phyloP scores from a whole-genome alignment of 2,888 invertebrate genomes.

The Caenorhabditis japonica region DNA sequence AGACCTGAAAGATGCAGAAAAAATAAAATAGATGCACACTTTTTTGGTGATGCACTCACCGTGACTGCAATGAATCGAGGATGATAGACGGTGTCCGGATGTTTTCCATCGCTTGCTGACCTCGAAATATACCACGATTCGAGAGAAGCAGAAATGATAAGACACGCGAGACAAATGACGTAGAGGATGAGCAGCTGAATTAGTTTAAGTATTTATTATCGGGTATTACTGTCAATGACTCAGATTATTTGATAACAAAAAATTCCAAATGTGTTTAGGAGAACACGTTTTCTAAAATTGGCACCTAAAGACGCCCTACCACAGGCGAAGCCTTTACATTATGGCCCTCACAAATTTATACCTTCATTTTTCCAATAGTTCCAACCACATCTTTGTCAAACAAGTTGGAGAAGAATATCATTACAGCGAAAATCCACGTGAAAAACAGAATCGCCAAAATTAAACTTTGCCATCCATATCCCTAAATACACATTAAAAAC shows the following conservation, averaged over 20 bases:
- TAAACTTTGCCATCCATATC: constrained; percentile 64
- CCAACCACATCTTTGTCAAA: constrained; percentile 64
- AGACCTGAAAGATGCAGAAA: constrained; percentile 60
- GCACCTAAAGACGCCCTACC: too few relatives aligned
- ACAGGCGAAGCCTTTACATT: too few relatives aligned
- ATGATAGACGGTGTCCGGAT: constrained; percentile 53
- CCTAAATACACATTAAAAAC: constrained; percentile 30
- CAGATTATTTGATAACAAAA: too few relatives aligned
- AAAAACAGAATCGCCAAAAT: constrained; percentile 61
- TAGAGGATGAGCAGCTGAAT: constrained; percentile 60
- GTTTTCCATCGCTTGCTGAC: constrained; percentile 32
- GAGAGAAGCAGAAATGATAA: constrained; percentile 60
- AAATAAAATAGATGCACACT: constrained; percentile 17
- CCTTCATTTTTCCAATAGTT: constrained; percentile 64
- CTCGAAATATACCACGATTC: constrained; percentile 61
- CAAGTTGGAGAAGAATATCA: constrained; percentile 58
- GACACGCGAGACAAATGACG: constrained; percentile 50
- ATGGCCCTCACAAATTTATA: constrained; percentile 3
- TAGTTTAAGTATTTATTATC: background rate
- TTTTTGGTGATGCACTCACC: constrained; percentile 39
- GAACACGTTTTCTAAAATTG: too few relatives aligned
- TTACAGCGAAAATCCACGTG: constrained; percentile 63
- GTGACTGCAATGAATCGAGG: constrained; percentile 63
- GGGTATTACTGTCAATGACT: background rate
- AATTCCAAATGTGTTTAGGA: too few relatives aligned